phyloP scores from a whole-genome alignment of 2,888 invertebrate species.

The Catocala nupta region DNA sequence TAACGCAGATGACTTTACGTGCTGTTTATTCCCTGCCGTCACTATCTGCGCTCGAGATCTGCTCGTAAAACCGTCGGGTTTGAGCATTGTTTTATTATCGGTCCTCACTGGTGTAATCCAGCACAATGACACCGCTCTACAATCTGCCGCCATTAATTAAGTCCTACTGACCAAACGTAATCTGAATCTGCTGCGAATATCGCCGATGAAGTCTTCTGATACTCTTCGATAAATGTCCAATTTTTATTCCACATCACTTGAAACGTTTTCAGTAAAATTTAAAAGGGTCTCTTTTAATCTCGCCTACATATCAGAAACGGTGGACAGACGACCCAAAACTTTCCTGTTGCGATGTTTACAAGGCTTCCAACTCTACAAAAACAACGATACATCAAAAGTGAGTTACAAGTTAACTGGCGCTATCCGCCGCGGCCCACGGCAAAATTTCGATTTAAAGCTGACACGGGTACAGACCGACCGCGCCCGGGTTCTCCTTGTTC shows the following conservation, averaged over 20 bases:
- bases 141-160: slow-evolving; percentile 72
- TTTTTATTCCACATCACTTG: background rate
- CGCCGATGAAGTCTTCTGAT: slow-evolving; percentile 16
- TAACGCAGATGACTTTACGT: slow-evolving; percentile 68
- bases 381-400: slow-evolving; percentile 85
- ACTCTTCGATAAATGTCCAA: background rate
- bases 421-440: slow-evolving; percentile 67
- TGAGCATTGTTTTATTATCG: slow-evolving; percentile 74
- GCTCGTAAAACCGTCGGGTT: slow-evolving; percentile 72
- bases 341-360: slow-evolving; percentile 76
- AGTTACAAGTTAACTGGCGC: slow-evolving; percentile 80
- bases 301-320: slow-evolving; percentile 60
- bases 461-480: slow-evolving; percentile 66
- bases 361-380: slow-evolving; percentile 77
- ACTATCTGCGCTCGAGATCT: slow-evolving; percentile 69
- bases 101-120: slow-evolving; percentile 66
- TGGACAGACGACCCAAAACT: slow-evolving; percentile 72
- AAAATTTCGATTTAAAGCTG: slow-evolving; percentile 75
- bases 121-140: slow-evolving; percentile 65
- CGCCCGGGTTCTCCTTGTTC: slow-evolving; percentile 62
- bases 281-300: slow-evolving; percentile 57
- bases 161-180: slow-evolving; percentile 58
- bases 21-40: slow-evolving; percentile 72
- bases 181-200: slow-evolving; percentile 39
- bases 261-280: slow-evolving; percentile 25